Base-by-base conservation (phyloP, 2,797 vertebrate species). In the Microcaecilia unicolor region DNA sequence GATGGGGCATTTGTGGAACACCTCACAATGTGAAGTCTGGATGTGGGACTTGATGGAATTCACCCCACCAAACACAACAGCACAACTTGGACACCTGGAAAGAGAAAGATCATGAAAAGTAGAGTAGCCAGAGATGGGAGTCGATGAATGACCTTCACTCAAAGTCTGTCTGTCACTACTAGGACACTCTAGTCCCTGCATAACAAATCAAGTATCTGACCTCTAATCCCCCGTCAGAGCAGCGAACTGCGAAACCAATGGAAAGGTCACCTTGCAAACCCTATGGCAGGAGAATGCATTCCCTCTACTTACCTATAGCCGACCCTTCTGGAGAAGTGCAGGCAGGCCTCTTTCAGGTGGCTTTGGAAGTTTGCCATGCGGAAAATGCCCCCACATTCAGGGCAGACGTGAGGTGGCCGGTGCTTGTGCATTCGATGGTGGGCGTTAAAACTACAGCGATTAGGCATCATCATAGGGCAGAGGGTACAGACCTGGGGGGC, bases 41-140 rank as follows among this genome's bases (percentile, higher is more conserved):
- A 99, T 96, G 75, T 98, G 94, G 21, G 88, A 88, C 48, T 99
- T 99, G 44, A 98, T 92, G 2, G 94, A 94, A 52, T 89, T 96
- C 22, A 91, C 75, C 0, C 93, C 92, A 2, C 94, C 95, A 2
- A 97, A 99, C 33, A 99, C 93, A 55, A 99, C 88, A 1, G 91
- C 76, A 22, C 95, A 99, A 59, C 92, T 96, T 36, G 90, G 86
- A 37, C 95, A 98, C 76, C 95, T 98, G 72, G 5, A 4, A 8
- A 14, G 34, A 16, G 11, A 4, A 12, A 15, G 9, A 6, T 12
- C 6, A 3, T 8, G 16, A 10, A 5, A 10, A 20, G 11, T 7
- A 28, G 20, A 22, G 15, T 7, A 3, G 7, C 10, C 6, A 10
- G 30, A 9, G 8, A 2, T 3, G 9, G 2, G 9, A 24, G 8